These are phyloP conservation scores for Channallabes apus DNA, from an alignment of 2,797 vertebrate species.

Conservation along the genomic window DNA sequence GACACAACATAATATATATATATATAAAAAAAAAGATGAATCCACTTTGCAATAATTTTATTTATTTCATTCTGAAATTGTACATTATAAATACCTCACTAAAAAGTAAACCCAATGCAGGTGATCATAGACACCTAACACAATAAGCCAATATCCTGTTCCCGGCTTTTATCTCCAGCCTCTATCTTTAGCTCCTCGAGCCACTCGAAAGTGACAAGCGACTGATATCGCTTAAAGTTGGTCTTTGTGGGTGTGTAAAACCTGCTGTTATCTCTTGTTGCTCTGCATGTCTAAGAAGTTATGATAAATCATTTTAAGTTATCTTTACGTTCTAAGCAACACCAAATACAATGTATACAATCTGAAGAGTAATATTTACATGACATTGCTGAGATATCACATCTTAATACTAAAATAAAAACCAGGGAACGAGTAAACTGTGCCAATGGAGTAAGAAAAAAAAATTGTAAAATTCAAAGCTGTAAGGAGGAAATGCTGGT, in stretches of 20 bases:
- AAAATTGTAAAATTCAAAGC: background rate
- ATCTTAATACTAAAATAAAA: background rate
- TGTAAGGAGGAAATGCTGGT: background rate
- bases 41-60: background rate
- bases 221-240: no score
- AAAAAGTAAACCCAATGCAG: background rate
- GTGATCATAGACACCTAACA: background rate
- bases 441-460: background rate
- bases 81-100: background rate
- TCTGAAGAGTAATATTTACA: background rate
- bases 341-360: background rate
- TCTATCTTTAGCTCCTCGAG: background rate
- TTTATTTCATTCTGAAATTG: background rate
- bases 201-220: no score
- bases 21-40: no score
- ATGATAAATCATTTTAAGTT: background rate
- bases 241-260: background rate
- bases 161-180: background rate
- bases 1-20: no score
- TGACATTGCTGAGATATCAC: no score
- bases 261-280: background rate
- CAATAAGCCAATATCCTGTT: no score
- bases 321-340: background rate
- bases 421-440: background rate
- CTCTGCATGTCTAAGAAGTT: background rate